Conservation (phyloP, 2,797 vertebrate species). For the Otus scops region DNA sequence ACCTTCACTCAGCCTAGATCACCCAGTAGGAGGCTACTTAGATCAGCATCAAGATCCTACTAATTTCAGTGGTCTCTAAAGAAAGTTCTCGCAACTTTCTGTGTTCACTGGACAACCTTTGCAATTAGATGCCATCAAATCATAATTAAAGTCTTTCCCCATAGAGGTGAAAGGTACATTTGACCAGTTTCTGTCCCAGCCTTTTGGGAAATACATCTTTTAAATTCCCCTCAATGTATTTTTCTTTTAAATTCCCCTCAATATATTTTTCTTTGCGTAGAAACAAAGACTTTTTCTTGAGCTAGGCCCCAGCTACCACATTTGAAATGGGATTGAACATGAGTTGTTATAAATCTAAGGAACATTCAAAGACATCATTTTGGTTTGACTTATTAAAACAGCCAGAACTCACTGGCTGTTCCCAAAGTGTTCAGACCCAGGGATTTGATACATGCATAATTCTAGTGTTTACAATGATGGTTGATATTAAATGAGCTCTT, state of each 20-base stretch:
- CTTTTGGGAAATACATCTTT: conserved; percentile 1
- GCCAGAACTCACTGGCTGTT: not conserved
- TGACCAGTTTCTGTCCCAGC: not conserved
- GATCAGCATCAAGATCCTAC: not conserved
- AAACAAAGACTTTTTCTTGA: conserved; percentile 28
- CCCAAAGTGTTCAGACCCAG: conserved; percentile 16
- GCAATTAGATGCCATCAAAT: not conserved
- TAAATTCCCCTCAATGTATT: not conserved
- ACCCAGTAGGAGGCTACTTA: not conserved
- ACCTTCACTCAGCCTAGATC: not conserved
- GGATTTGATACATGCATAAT: conserved; percentile 48
- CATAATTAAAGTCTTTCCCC: not conserved
- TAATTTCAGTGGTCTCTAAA: not conserved
- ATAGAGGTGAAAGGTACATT: not conserved
- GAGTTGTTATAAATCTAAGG: not conserved
- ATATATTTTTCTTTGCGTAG: conserved; percentile 7
- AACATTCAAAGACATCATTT: not conserved
- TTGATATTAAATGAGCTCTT: conserved; percentile 50
- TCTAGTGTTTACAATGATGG: conserved; percentile 15
- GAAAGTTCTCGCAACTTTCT: not conserved
- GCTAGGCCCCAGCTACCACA: not conserved
- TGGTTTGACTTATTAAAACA: conserved; percentile 24
- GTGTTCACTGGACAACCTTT: not conserved
- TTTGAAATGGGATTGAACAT: conserved; percentile 28
- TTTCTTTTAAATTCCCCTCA: conserved; percentile 1